Evolutionary conservation across 2,113 vertebrate genomes (phyloP).

Genomic region (Eptesicus fuscus): DNA sequence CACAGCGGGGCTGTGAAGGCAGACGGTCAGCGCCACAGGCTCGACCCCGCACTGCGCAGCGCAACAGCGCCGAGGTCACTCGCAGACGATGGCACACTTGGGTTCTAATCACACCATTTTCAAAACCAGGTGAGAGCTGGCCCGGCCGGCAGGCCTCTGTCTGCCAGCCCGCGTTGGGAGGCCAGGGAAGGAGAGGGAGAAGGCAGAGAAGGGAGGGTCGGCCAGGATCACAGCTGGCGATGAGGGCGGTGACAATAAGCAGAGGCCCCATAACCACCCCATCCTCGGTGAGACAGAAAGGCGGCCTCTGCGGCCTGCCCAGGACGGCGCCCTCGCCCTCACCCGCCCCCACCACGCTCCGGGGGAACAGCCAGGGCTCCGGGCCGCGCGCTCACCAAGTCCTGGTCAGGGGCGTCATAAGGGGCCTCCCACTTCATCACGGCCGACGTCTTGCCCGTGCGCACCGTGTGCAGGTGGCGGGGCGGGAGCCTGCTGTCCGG

Average conservation of each 20-base stretch:
- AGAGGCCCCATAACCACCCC: not conserved
- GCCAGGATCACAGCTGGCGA: not conserved
- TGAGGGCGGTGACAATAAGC: rapidly evolving
- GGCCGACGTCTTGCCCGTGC: constrained; percentile 85
- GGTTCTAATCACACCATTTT: not conserved
- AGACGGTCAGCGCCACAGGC: not conserved
- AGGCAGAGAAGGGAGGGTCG: not conserved
- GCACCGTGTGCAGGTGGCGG: constrained; percentile 91
- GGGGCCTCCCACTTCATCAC: constrained; percentile 96
- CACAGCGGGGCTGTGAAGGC: not conserved
- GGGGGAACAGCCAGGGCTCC: not conserved
- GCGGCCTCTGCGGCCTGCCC: not conserved
- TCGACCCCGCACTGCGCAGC: not conserved
- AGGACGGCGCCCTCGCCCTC: rapidly evolving
- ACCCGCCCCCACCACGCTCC: not conserved
- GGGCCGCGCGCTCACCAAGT: constrained; percentile 82
- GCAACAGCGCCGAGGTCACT: not conserved
- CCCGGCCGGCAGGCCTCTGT: not conserved
- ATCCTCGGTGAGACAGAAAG: not conserved
- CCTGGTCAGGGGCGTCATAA: constrained; percentile 88
- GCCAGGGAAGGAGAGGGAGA: not conserved
- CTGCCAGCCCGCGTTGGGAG: not conserved
- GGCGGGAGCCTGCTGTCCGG: constrained; percentile 95
- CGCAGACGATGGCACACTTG: not conserved
- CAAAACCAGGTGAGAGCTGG: not conserved